These are phyloP conservation scores for Hirudinaria manillensis DNA, from an alignment of 2,888 invertebrate species.

Conservation along the genomic window DNA sequence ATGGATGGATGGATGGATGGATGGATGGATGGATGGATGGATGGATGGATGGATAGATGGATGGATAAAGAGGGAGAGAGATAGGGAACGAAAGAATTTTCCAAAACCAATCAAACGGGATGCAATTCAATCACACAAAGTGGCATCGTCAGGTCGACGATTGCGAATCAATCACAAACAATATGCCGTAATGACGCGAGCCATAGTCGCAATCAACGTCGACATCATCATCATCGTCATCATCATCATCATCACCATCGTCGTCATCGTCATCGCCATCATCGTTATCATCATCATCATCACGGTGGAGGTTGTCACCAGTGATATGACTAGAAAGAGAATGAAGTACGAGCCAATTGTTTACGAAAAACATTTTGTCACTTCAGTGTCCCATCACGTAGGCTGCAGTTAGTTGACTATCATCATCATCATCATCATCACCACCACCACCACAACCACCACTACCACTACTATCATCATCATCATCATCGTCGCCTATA, in stretches of 20 bases:
- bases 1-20: neutral
- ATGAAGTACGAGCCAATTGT: too few species aligned
- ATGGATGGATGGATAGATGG: neutral
- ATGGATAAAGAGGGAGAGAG: neutral
- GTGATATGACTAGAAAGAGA: too few species aligned
- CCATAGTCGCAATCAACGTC: neutral
- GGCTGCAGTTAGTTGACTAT: too few species aligned
- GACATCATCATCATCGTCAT: constrained; percentile 5
- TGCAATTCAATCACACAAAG: neutral
- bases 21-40: neutral
- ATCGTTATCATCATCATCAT: constrained; percentile 10
- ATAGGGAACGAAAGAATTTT: neutral
- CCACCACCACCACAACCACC: too few species aligned
- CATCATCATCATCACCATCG: constrained; percentile 13
- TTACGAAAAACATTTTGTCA: too few species aligned
- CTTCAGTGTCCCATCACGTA: too few species aligned
- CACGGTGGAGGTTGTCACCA: neutral
- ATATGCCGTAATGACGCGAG: neutral
- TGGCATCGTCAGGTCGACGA: too few species aligned
- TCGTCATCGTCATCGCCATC: constrained; percentile 22
- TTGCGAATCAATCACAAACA: too few species aligned
- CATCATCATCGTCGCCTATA: too few species aligned
- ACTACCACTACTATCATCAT: too few species aligned
- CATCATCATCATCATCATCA: too few species aligned
- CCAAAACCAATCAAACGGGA: neutral